Conservation (phyloP, 2,113 vertebrate genomes). For the Oostethus manadensis region DNA sequence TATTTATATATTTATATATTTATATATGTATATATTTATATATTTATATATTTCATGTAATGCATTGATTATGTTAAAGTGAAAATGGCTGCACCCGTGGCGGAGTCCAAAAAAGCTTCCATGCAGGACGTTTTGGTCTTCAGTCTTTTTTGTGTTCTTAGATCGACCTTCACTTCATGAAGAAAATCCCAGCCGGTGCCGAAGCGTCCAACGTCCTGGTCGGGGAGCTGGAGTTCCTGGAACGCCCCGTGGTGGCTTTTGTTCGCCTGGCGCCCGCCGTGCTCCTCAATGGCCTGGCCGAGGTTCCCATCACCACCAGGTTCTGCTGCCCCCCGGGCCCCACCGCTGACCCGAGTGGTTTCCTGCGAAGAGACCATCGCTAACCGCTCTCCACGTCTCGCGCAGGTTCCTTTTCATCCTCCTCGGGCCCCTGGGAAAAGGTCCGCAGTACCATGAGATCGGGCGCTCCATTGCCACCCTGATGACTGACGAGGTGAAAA, state of each 20-base stretch:
- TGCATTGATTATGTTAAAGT: too few species aligned
- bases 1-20: too few species aligned
- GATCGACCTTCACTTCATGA: conserved; percentile 99
- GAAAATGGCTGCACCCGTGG: too few species aligned
- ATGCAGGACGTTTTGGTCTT: neutral
- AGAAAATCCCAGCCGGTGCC: conserved; percentile 96
- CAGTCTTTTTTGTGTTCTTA: conserved; percentile 35
- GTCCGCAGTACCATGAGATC: conserved; percentile 96
- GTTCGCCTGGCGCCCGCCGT: conserved; percentile 89
- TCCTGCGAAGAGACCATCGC: neutral
- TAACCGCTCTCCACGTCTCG: conserved; percentile 12
- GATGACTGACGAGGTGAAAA: conserved; percentile 99
- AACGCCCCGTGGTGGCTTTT: conserved; percentile 92
- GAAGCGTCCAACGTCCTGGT: conserved; percentile 97
- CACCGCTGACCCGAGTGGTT: neutral
- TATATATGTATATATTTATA: too few species aligned
- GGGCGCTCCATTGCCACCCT: conserved; percentile 95
- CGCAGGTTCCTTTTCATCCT: conserved; percentile 96
- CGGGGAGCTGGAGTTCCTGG: conserved; percentile 92
- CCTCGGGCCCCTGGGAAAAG: conserved; percentile 92
- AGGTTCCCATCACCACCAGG: conserved; percentile 97
- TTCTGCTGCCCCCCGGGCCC: conserved; percentile 34
- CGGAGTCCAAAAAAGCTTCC: too few species aligned
- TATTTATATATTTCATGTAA: too few species aligned
- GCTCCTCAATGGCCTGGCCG: conserved; percentile 88